Evolutionary conservation across 2,113 vertebrate genomes (phyloP).

Genomic region (Halichoeres trimaculatus): DNA sequence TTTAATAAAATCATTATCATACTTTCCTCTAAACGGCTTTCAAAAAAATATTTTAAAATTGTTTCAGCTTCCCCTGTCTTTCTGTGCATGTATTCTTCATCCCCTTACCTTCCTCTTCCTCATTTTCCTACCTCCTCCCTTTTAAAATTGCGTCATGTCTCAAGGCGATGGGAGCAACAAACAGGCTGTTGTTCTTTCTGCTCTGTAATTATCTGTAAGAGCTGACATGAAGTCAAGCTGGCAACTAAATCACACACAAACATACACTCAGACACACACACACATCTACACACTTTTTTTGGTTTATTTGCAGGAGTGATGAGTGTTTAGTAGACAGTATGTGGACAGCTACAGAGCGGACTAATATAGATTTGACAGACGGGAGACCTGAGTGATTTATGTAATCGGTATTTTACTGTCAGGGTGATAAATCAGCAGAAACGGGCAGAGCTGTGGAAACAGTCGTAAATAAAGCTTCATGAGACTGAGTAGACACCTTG

Average conservation of each 20-base stretch:
- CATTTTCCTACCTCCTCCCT: slow-evolving; percentile 25
- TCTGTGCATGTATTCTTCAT: neutral
- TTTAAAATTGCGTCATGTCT: slow-evolving; percentile 28
- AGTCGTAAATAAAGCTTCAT: too few species aligned
- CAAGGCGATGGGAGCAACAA: slow-evolving; percentile 17
- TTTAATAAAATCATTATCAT: too few species aligned
- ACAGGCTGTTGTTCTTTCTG: slow-evolving; percentile 41
- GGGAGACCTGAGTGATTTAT: neutral
- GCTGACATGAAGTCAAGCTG: slow-evolving; percentile 16
- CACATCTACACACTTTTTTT: neutral
- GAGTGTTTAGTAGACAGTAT: neutral
- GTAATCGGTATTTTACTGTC: neutral
- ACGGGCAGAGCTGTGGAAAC: too few species aligned
- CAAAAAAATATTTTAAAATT: too few species aligned
- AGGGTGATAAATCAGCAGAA: neutral
- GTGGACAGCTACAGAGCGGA: too few species aligned
- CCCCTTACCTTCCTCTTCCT: neutral
- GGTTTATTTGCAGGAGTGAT: neutral
- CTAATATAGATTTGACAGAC: too few species aligned
- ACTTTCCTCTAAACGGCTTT: too few species aligned
- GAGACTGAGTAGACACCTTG: too few species aligned
- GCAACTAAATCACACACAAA: slow-evolving; percentile 14
- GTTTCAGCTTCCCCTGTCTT: too few species aligned
- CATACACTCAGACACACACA: too few species aligned
- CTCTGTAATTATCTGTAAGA: slow-evolving; percentile 54